These are phyloP conservation scores for Mythimna impura DNA, from an alignment of 2,888 invertebrate genomes.

Conservation along the genomic window DNA sequence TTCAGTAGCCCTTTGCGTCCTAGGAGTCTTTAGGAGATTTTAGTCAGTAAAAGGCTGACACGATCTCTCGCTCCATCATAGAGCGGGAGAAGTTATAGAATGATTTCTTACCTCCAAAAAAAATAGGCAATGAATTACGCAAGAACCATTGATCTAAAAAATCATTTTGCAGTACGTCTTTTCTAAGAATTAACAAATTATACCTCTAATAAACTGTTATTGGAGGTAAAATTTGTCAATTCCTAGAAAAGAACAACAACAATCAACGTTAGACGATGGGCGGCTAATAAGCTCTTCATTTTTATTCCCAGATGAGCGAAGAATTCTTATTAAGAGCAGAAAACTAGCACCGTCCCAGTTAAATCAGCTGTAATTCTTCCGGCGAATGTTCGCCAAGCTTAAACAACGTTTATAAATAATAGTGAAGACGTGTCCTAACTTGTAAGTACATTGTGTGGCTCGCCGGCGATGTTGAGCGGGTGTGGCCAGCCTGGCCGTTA, in stretches of 20 bases:
- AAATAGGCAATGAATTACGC: too few relatives aligned
- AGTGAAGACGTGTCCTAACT: slow-evolving; percentile 60
- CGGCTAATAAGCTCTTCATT: slow-evolving; percentile 32
- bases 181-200: slow-evolving; percentile 2
- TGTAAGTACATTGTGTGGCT: slow-evolving; percentile 59
- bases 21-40: too few relatives aligned
- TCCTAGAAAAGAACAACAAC: not conserved
- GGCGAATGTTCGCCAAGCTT: slow-evolving; percentile 56
- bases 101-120: too few relatives aligned
- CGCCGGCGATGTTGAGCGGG: slow-evolving; percentile 29
- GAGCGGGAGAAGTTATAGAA: too few relatives aligned
- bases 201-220: not conserved
- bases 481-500: slow-evolving; percentile 6
- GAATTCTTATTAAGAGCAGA: slow-evolving; percentile 53
- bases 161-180: not conserved
- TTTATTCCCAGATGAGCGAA: slow-evolving; percentile 34
- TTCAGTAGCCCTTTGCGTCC: too few relatives aligned
- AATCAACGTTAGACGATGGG: slow-evolving; percentile 17
- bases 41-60: too few relatives aligned
- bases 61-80: too few relatives aligned
- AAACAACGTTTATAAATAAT: slow-evolving; percentile 63
- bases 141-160: not conserved
- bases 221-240: too few relatives aligned
- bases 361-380: slow-evolving; percentile 59
- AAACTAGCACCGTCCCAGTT: slow-evolving; percentile 43